Evolutionary conservation across 2,797 vertebrate species (phyloP), one percentile per base, ranked within the genome.

Genomic region (Champsocephalus gunnari): DNA sequence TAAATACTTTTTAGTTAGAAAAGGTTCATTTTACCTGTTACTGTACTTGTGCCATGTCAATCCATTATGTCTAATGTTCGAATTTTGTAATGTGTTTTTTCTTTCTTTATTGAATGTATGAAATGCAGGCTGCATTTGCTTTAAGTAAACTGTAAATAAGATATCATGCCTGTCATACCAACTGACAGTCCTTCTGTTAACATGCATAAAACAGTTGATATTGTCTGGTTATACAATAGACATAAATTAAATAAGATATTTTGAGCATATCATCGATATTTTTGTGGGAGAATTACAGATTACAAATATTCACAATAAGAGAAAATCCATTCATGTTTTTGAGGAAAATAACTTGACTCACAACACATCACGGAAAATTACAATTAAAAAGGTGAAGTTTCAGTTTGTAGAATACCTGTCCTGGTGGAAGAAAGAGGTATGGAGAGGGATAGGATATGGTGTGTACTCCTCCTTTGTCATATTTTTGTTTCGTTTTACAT

Each of bases 321-420:
- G 12, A 41, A 66, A 12, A 12, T 17, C 44, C 45, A 48, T 47
- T 45, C 34, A n/a, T 57, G 55, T 57, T 38, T 11, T 57, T 8
- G 2, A 13, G 9, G 9, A 0, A 34, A 21, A 48, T 32, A 48
- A 45, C 12, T 1, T 12, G 12, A 34, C 34, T 34, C n/a, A 57
- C 49, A 58, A 51, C 55, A 61, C 1, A 53, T 24, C 6, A 34
- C 12, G 19, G 6, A 57, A 69, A 34, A 34, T 28, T 28, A 28
- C 28, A 28, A 28, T 0, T 3, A 12, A 70, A 11, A 19, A 45
- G 32, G 5, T 9, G 0, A 63, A 9, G 6, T 32, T 34, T 17
- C 9, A 28, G 12, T 21, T 9, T 3, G 24, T 60, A 53, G 49
- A 19, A 55, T 61, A 75, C 76, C 67, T 56, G 64, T 59, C 32